Conservation (phyloP, 2,797 vertebrate species). For the Gymnothorax javanicus region DNA sequence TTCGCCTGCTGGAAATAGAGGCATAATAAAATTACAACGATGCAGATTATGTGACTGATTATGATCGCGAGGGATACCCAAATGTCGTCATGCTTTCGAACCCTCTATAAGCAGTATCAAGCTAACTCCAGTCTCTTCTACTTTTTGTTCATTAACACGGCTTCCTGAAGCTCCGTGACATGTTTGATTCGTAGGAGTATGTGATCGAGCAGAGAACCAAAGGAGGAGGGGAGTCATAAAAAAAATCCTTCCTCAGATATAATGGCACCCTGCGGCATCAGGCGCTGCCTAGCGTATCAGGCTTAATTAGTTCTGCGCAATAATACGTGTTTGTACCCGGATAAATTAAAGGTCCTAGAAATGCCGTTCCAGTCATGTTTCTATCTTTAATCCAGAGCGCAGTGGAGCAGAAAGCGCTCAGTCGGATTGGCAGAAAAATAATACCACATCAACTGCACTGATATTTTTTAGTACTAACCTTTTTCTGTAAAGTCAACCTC, state of each 20-base stretch:
- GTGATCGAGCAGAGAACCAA: neutral
- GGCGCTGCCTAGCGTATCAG: neutral
- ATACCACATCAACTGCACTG: neutral
- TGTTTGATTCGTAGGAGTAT: constrained; percentile 52
- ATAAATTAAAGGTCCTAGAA: constrained; percentile 4
- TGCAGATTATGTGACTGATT: constrained; percentile 45
- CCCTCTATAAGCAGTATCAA: constrained; percentile 48
- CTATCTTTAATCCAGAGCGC: constrained; percentile 5
- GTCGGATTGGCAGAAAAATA: neutral
- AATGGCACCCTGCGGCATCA: neutral
- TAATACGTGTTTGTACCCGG: constrained; percentile 30
- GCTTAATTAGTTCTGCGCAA: constrained; percentile 10
- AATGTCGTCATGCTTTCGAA: constrained; percentile 50
- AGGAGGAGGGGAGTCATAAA: constrained; percentile 36
- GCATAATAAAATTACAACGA: constrained; percentile 32
- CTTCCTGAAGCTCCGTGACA: constrained; percentile 49
- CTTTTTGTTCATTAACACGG: constrained; percentile 53
- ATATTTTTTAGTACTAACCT: neutral
- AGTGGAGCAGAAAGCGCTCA: neutral
- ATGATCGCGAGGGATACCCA: constrained; percentile 38
- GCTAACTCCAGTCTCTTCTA: constrained; percentile 40
- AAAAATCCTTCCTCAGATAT: constrained; percentile 25
- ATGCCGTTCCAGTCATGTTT: neutral
- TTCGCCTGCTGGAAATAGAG: neutral
- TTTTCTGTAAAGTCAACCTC: neutral